phyloP scores from a whole-genome alignment of 2,888 invertebrate species.

The Erebia epiphron region DNA sequence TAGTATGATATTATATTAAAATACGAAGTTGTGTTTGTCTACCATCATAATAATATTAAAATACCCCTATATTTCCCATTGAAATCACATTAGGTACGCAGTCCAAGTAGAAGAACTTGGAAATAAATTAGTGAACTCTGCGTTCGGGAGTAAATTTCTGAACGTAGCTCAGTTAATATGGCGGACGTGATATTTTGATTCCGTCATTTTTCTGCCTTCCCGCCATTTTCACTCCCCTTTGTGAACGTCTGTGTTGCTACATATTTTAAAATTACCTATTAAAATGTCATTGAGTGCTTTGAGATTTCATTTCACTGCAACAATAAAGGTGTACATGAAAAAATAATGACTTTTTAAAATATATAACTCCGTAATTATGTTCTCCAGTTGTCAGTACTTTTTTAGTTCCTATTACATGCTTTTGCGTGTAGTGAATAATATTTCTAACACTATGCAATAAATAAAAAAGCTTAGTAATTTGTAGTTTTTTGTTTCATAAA shows the following conservation, averaged over 20 bases:
- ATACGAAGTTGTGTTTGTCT: neutral
- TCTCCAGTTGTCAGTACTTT: too few species aligned
- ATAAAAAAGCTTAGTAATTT: too few species aligned
- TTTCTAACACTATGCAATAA: too few species aligned
- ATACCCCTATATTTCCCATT: slow-evolving; percentile 25
- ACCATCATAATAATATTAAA: neutral
- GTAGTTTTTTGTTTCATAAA: too few species aligned
- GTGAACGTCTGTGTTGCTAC: neutral
- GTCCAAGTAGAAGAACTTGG: slow-evolving; percentile 22
- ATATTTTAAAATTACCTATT: neutral
- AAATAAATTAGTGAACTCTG: slow-evolving; percentile 34
- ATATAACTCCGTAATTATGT: too few species aligned
- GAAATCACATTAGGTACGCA: slow-evolving; percentile 38
- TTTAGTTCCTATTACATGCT: too few species aligned
- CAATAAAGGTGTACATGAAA: too few species aligned
- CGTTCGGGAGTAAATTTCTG: slow-evolving; percentile 15
- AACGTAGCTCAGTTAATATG: slow-evolving; percentile 4
- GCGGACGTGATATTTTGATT: slow-evolving; percentile 21
- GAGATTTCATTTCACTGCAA: neutral
- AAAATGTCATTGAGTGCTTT: neutral
- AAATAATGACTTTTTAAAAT: neutral
- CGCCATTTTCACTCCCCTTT: neutral
- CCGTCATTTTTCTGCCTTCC: slow-evolving; percentile 5
- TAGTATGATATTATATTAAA: neutral
- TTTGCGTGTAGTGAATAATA: too few species aligned